Percentiles rank a stretch among this genome's conserved stretches.
Conservation (phyloP, 1,140 invertebrate genomes). For the Drosophila mauritiana region DNA sequence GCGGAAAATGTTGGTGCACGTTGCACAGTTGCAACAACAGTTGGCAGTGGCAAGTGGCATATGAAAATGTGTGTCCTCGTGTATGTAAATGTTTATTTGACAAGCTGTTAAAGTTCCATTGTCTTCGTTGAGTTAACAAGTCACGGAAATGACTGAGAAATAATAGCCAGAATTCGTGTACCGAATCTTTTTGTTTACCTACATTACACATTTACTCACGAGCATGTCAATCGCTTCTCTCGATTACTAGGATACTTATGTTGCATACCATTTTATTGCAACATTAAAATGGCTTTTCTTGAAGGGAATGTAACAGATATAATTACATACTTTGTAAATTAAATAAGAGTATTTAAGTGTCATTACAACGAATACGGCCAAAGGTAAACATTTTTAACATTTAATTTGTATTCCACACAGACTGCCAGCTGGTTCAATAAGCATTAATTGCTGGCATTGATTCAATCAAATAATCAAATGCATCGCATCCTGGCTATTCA, state of each 20-base stretch:
- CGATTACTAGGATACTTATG: neutral
- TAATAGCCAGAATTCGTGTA: conserved; percentile 13
- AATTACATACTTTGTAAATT: no score
- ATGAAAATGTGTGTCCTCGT: conserved; percentile 6
- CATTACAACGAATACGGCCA: neutral
- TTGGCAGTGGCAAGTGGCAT: conserved; percentile 44
- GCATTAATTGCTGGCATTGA: neutral
- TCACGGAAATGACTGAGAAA: conserved; percentile 39
- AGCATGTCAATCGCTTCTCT: neutral
- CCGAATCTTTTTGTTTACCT: neutral
- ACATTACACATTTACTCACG: neutral
- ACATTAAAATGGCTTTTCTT: no score
- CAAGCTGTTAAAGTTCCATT: conserved; percentile 47
- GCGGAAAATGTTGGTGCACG: conserved; percentile 23
- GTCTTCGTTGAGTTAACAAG: conserved; percentile 49
- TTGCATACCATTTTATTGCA: no score
- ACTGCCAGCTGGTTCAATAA: neutral
- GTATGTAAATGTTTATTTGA: conserved; percentile 36
- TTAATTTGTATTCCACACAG: neutral
- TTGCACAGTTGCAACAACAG: conserved; percentile 8
- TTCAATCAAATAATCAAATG: neutral
- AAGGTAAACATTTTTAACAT: neutral
- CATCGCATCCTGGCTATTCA: neutral
- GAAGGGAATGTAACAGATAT: no score
- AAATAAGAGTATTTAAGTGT: no score